A percentile compares a stretch with the other conserved stretches of the same genome.
Evolutionary conservation across 2,888 invertebrate genomes (phyloP).

Genomic region (Torymus aiolomorphi): DNA sequence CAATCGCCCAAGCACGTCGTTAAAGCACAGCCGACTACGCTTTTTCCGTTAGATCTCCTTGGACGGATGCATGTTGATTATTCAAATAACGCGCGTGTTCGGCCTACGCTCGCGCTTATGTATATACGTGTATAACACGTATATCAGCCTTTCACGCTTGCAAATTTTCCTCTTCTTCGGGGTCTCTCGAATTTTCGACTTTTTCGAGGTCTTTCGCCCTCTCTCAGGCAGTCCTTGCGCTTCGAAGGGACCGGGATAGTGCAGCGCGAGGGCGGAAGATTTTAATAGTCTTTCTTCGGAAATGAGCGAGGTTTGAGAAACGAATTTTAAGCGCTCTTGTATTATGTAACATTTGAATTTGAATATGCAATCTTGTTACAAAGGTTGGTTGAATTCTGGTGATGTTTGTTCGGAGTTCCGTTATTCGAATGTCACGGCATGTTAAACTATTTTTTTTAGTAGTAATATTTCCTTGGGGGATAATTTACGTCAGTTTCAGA

Average conservation of each 20-base stretch:
- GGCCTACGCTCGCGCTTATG: background rate
- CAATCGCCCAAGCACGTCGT: too few species aligned
- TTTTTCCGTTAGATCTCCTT: conserved; percentile 19
- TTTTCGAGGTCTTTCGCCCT: conserved; percentile 24
- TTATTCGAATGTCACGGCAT: too few species aligned
- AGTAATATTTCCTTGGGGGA: background rate
- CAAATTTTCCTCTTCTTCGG: conserved; percentile 7
- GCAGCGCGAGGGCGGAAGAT: too few species aligned
- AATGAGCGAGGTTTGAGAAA: too few species aligned
- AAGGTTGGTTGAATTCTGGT: too few species aligned
- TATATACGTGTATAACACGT: background rate
- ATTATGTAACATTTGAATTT: too few species aligned
- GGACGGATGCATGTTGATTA: conserved; percentile 28
- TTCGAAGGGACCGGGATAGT: too few species aligned
- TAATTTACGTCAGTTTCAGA: conserved; percentile 6
- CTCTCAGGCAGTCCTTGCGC: background rate
- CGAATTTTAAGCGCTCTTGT: too few species aligned
- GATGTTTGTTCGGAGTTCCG: too few species aligned
- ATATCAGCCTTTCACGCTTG: conserved; percentile 25
- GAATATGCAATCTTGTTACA: too few species aligned
- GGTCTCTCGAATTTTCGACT: conserved; percentile 30
- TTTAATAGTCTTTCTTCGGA: too few species aligned
- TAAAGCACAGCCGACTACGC: background rate
- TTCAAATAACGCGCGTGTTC: conserved; percentile 20
- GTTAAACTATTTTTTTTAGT: too few species aligned